These are phyloP conservation scores for Microtus richardsoni DNA, from an alignment of 2,113 vertebrate genomes.

Conservation along the genomic window DNA sequence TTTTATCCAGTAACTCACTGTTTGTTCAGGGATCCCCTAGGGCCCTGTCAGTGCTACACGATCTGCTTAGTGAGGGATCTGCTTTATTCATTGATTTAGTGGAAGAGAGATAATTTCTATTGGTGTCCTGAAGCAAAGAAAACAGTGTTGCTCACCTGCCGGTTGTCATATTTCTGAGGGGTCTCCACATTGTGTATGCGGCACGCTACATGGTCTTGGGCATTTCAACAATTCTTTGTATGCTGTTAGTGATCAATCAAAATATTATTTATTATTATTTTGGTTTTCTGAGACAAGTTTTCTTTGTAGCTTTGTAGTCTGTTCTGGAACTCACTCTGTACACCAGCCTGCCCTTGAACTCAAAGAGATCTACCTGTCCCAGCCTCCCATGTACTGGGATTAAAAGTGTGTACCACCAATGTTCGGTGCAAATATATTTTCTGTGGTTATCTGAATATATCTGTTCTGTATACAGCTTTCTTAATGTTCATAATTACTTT, in stretches of 20 bases:
- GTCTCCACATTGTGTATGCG: too few relatives aligned
- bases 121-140: neutral
- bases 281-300: too few relatives aligned
- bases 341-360: too few relatives aligned
- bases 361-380: too few relatives aligned
- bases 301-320: too few relatives aligned
- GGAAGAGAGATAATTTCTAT: neutral
- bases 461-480: neutral
- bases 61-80: neutral
- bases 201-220: neutral
- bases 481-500: neutral
- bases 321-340: too few relatives aligned
- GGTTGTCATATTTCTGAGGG: neutral
- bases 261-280: too few relatives aligned
- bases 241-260: neutral
- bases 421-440: neutral
- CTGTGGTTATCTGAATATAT: neutral
- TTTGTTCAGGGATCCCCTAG: constrained; percentile 28
- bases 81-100: constrained; percentile 1
- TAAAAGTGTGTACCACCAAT: too few relatives aligned
- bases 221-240: neutral
- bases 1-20: constrained; percentile 46
- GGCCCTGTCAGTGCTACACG: neutral
- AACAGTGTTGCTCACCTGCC: neutral
- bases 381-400: too few relatives aligned